These are phyloP conservation scores for Odocoileus virginianus DNA, from an alignment of 2,113 vertebrate genomes.

Conservation along the genomic window DNA sequence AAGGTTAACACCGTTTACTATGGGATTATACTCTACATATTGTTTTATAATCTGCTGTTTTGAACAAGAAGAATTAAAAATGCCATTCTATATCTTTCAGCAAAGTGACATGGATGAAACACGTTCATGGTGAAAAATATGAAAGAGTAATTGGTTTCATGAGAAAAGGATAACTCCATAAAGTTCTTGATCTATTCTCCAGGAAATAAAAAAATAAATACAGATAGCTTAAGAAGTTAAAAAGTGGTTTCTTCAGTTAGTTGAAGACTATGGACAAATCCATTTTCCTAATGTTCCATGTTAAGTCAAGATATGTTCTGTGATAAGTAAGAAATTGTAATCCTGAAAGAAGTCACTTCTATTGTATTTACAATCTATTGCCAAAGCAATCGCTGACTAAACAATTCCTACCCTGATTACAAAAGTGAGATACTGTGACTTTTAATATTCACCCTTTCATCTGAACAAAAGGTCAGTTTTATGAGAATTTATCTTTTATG, in stretches of 20 bases:
- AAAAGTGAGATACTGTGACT: not conserved
- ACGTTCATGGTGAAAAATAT: not conserved
- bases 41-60: not conserved
- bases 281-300: not conserved
- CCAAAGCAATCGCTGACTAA: not conserved
- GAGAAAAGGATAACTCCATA: not conserved
- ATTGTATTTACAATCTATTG: not conserved
- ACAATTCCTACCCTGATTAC: not conserved
- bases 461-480: not conserved
- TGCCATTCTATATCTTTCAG: not conserved
- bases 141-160: not conserved
- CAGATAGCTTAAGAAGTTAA: not conserved
- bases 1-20: not conserved
- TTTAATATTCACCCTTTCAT: not conserved
- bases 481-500: not conserved
- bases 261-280: not conserved
- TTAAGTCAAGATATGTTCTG: not conserved
- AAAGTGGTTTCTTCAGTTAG: not conserved
- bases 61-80: slow-evolving; percentile 10
- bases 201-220: not conserved
- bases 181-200: not conserved
- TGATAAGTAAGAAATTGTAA: not conserved
- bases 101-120: not conserved
- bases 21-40: not conserved
- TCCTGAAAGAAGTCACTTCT: not conserved